phyloP scores from a whole-genome alignment of 2,113 vertebrate species.

The Misgurnus mizolepis region DNA sequence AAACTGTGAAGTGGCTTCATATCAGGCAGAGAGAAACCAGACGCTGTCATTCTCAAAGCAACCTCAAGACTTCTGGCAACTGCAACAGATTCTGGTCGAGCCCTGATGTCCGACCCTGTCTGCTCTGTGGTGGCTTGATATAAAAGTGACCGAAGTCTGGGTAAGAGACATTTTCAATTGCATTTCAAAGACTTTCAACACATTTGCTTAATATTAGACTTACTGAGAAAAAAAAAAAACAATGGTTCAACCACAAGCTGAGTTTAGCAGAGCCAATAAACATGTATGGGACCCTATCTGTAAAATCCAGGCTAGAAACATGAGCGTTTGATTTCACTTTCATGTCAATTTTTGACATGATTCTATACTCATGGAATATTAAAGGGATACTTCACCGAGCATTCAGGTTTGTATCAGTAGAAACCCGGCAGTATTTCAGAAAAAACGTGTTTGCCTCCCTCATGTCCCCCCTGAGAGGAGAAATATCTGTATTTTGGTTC shows the following conservation, averaged over 20 bases:
- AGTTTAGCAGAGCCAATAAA: not conserved
- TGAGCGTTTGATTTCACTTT: too few relatives aligned
- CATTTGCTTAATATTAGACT: not conserved
- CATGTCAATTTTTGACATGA: too few relatives aligned
- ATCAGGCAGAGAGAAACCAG: conserved; percentile 50
- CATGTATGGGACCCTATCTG: too few relatives aligned
- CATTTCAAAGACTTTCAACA: not conserved
- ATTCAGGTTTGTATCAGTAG: too few relatives aligned
- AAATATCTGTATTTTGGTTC: too few relatives aligned
- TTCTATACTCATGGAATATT: too few relatives aligned
- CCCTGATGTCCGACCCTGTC: conserved; percentile 28
- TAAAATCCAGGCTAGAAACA: too few relatives aligned
- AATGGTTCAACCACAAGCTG: not conserved
- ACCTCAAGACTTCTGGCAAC: conserved; percentile 40
- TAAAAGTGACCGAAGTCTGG: conserved; percentile 27
- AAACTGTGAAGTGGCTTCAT: conserved; percentile 46
- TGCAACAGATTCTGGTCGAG: conserved; percentile 1
- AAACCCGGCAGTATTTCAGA: too few relatives aligned
- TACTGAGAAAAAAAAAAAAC: too few relatives aligned
- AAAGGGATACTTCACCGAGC: too few relatives aligned
- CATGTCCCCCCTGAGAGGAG: too few relatives aligned
- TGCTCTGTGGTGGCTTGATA: conserved; percentile 26
- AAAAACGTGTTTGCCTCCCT: too few relatives aligned
- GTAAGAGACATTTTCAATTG: conserved; percentile 29
- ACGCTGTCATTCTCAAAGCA: conserved; percentile 39